These are phyloP conservation scores for Apogon hyalosoma DNA, from an alignment of 2,797 vertebrate species.

Conservation along the genomic window DNA sequence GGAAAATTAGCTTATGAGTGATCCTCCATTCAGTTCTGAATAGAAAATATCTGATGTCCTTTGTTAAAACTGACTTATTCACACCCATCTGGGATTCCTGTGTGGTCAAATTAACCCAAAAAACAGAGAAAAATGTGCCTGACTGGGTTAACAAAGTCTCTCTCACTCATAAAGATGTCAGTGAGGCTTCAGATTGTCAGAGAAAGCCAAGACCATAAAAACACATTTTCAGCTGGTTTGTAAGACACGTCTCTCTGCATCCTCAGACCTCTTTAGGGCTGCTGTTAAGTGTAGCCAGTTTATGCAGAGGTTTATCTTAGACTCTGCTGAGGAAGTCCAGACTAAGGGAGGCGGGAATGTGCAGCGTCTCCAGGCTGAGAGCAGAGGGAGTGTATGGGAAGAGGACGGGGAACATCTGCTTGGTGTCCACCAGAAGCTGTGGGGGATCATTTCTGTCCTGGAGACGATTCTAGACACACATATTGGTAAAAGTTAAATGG, in stretches of 20 bases:
- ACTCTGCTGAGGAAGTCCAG: conserved; percentile 92
- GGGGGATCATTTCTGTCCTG: conserved; percentile 88
- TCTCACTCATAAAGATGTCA: too few relatives aligned
- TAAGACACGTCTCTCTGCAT: not conserved
- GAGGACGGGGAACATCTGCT: conserved; percentile 90
- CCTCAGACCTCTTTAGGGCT: not conserved
- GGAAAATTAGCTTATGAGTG: not conserved
- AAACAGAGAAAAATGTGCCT: too few relatives aligned
- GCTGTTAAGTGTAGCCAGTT: not conserved
- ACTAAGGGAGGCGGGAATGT: conserved; percentile 90
- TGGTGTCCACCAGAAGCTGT: conserved; percentile 92
- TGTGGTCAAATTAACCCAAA: too few relatives aligned
- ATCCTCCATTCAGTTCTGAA: too few relatives aligned
- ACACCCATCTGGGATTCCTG: too few relatives aligned
- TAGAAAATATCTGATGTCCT: too few relatives aligned
- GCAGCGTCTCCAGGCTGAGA: conserved; percentile 91
- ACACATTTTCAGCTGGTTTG: not conserved
- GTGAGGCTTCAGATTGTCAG: not conserved
- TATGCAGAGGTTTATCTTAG: conserved; percentile 41
- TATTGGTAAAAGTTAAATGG: not conserved
- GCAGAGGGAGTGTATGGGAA: conserved; percentile 94
- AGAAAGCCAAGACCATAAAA: not conserved
- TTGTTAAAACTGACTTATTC: too few relatives aligned
- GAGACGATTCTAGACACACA: conserved; percentile 83
- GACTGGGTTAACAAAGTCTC: too few relatives aligned